Evolutionary conservation across 30 jellyfish, hydroid and myxozoan genomes (phyloP), one percentile per base, ranked within the genome.

Genomic region (Chrysaora quinquecirrha): DNA sequence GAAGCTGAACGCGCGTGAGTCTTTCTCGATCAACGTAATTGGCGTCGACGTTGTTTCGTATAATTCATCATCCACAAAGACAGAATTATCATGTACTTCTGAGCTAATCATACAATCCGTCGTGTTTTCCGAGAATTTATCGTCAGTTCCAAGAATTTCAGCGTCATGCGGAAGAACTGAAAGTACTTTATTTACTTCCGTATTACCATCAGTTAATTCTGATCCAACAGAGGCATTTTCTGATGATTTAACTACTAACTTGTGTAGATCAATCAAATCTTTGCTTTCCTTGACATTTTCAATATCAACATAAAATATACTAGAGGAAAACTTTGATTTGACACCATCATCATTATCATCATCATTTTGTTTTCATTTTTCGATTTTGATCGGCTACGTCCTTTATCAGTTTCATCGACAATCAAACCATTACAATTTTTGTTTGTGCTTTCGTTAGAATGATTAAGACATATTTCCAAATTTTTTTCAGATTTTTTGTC

Each of bases 31-130:
- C 1, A 30, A 43, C 1, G 46, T 76, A 1, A 50, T 49, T n/a
- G 68, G 68, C 12, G 68, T 52, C 29, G 68, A 52, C 12, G 68
- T 20, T 20, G 68, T 3, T 16, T 52, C 25, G 3, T 7, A 52
- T 10, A 52, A 19, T 20, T 52, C 68, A 19, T 52, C 68, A 25
- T 67, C 83, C 1, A 71, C 18, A 30, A 80, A 80, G 2, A 80
- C 90, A 28, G 90, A 71, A 29, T 34, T 50, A 43, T 80, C 90
- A 9, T 56, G 69, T 0, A 63, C 76, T 21, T 61, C 70, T 58
- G 78, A 78, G 54, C 46, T 35, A 6, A 62, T 81, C 19, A 78
- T 16, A 29, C 65, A 78, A 23, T 78, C 89, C 63, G 63, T 78
- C 64, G 65, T 3, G 10, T 63, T 81, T 23, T 78, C 89, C 62